phyloP scores from a whole-genome alignment of 2,113 vertebrate genomes.

The Boulengeromyrus knoepffleri region DNA sequence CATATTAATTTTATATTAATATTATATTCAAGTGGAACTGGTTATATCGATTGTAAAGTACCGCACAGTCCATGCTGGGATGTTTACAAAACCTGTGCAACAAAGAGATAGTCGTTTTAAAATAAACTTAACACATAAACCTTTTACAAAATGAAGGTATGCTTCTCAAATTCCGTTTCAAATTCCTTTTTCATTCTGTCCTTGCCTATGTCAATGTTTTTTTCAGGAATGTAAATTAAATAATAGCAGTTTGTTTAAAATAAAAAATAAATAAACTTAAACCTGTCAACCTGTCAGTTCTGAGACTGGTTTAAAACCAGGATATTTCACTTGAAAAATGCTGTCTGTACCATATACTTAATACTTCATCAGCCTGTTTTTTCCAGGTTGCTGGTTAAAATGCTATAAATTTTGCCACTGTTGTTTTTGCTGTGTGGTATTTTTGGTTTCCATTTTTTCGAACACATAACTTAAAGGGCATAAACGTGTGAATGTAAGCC shows the following conservation, averaged over 20 bases:
- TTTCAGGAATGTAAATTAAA: background rate
- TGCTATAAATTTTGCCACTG: background rate
- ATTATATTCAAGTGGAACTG: no score
- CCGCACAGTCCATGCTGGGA: background rate
- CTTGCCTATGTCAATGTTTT: background rate
- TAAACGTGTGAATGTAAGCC: conserved; percentile 25
- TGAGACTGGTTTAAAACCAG: background rate
- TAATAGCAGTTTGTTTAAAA: background rate
- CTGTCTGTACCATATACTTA: background rate
- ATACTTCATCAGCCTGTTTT: background rate
- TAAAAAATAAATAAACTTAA: background rate
- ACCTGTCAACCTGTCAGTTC: background rate
- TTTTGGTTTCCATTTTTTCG: background rate
- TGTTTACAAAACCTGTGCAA: background rate
- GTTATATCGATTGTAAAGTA: background rate
- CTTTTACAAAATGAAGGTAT: background rate
- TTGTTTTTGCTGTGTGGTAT: background rate
- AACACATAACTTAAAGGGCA: conserved; percentile 15
- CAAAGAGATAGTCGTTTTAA: background rate
- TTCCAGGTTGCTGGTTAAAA: background rate
- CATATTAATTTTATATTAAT: background rate
- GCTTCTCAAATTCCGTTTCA: background rate
- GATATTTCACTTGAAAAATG: background rate
- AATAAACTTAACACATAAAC: background rate
- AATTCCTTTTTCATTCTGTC: background rate